phyloP scores from a whole-genome alignment of 2,113 vertebrate species.

The Calonectris borealis region DNA sequence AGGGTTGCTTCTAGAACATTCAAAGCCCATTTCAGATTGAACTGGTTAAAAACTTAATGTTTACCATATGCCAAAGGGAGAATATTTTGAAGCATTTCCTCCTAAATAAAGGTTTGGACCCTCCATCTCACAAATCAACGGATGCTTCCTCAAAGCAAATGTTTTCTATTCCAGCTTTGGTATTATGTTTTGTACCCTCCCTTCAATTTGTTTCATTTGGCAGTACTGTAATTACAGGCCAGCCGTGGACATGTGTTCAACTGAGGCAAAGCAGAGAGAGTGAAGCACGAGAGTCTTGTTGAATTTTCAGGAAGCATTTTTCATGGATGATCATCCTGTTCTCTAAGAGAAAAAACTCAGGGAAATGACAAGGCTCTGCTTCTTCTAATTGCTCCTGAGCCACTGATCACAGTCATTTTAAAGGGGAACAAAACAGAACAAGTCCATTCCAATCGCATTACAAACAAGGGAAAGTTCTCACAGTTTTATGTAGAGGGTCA shows the following conservation, averaged over 20 bases:
- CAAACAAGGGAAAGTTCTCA: not conserved
- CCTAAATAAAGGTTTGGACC: not conserved
- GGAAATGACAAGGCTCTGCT: not conserved
- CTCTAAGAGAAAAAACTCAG: not conserved
- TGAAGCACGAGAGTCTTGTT: not conserved
- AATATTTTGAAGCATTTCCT: not conserved
- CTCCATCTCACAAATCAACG: not conserved
- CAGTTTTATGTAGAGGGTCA: not conserved
- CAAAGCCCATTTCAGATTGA: not conserved
- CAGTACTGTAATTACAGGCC: not conserved
- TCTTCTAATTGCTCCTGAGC: not conserved
- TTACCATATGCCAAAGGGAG: not conserved
- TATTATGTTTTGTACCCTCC: not conserved
- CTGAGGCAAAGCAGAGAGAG: not conserved
- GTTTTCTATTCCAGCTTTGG: not conserved
- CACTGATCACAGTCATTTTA: not conserved
- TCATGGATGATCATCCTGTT: not conserved
- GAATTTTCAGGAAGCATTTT: not conserved
- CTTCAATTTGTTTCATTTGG: slow-evolving; percentile 7
- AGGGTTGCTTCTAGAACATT: not conserved
- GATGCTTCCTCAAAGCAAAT: not conserved
- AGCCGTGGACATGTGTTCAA: not conserved
- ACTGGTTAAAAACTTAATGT: not conserved
- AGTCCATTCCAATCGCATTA: not conserved
- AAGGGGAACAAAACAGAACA: not conserved